Percentiles rank a stretch among this genome's conserved stretches.
phyloP scores from a whole-genome alignment of 2,888 invertebrate species.

The Melieria picta region DNA sequence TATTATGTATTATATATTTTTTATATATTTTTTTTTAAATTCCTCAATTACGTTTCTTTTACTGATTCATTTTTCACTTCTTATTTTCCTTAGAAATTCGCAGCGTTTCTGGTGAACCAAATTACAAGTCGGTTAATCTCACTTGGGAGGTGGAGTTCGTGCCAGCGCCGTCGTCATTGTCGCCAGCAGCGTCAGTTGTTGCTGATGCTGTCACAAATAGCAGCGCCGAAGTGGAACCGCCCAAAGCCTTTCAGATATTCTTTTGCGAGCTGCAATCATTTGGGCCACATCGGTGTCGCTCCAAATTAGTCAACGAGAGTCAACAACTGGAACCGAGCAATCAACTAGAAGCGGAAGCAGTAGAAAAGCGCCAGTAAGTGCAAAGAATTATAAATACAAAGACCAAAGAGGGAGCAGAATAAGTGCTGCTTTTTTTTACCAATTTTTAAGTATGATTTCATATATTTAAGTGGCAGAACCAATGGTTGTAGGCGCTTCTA shows the following conservation, averaged over 20 bases:
- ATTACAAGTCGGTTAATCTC: constrained; percentile 66
- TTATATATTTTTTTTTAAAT: background rate
- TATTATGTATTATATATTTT: too few species aligned
- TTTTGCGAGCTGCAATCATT: constrained; percentile 84
- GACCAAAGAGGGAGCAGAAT: background rate
- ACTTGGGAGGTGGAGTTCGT: constrained; percentile 66
- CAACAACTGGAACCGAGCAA: constrained; percentile 43
- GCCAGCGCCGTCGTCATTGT: constrained; percentile 37
- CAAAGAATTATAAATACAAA: constrained; percentile 6
- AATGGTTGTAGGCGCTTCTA: too few species aligned
- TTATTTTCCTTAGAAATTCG: constrained; percentile 59
- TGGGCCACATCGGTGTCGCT: constrained; percentile 80
- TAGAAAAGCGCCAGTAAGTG: constrained; percentile 29
- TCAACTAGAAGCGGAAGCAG: background rate
- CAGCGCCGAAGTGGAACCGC: constrained; percentile 62
- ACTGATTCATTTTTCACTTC: constrained; percentile 2
- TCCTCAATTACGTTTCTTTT: constrained; percentile 21
- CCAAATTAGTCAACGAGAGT: constrained; percentile 64
- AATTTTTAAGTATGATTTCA: too few species aligned
- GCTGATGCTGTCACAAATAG: constrained; percentile 51
- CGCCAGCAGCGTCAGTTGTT: constrained; percentile 3
- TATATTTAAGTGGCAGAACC: too few species aligned
- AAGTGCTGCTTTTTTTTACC: background rate
- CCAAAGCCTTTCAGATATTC: constrained; percentile 75
- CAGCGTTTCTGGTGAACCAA: constrained; percentile 65